A percentile compares a stretch with the other conserved stretches of the same genome.
Conservation (phyloP, 2,888 invertebrate genomes). For the Ophonus ardosiacus region DNA sequence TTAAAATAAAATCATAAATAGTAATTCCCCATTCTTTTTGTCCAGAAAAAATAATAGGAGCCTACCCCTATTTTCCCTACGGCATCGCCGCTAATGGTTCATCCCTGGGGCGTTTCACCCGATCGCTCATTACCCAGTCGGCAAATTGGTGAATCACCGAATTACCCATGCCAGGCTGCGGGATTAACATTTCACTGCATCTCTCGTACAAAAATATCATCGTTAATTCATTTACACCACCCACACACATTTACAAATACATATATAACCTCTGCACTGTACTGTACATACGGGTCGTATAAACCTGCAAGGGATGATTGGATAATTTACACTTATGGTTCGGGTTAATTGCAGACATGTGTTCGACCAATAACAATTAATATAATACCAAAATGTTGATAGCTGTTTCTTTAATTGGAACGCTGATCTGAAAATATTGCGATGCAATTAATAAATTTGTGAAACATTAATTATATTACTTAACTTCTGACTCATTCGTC, state of each 20-base stretch:
- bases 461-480: too few relatives aligned
- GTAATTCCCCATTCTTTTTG: too few relatives aligned
- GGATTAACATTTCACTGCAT: constrained; percentile 54
- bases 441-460: too few relatives aligned
- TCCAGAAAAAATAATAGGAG: too few relatives aligned
- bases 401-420: neutral
- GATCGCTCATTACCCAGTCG: constrained; percentile 55
- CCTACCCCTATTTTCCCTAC: neutral
- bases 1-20: too few relatives aligned
- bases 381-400: neutral
- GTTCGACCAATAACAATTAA: neutral
- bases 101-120: constrained; percentile 14
- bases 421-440: too few relatives aligned
- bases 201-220: constrained; percentile 46
- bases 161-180: constrained; percentile 47
- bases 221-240: constrained; percentile 56
- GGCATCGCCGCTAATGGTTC: neutral
- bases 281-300: constrained; percentile 18
- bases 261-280: neutral
- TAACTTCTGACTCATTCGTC: too few relatives aligned
- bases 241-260: neutral
- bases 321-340: neutral
- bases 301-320: neutral
- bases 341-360: neutral
- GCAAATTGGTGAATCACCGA: constrained; percentile 62